phyloP scores from a whole-genome alignment of 2,113 vertebrate genomes.

The Antennarius striatus region DNA sequence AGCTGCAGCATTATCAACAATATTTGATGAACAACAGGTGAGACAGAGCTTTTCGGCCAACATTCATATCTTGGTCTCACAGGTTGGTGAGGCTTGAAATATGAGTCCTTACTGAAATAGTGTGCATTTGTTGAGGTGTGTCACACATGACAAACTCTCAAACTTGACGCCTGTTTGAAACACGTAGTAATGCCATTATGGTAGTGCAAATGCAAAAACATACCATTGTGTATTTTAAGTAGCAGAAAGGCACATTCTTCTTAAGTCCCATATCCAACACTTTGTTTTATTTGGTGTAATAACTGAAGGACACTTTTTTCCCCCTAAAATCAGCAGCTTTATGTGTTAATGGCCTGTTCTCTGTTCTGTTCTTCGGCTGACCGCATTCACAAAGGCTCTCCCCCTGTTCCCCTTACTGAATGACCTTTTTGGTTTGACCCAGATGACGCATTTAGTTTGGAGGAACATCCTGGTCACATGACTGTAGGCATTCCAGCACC shows the following conservation, averaged over 20 bases:
- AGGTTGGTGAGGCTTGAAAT: conserved; percentile 51
- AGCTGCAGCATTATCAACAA: conserved; percentile 55
- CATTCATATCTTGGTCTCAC: conserved; percentile 28
- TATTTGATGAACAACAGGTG: conserved; percentile 21
- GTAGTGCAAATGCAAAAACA: conserved; percentile 74
- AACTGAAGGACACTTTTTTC: conserved; percentile 63
- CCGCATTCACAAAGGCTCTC: conserved; percentile 54
- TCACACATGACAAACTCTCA: conserved; percentile 36
- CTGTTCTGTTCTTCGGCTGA: conserved; percentile 42
- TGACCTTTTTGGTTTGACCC: conserved; percentile 79
- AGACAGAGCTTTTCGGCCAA: conserved; percentile 37
- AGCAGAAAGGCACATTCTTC: conserved; percentile 75
- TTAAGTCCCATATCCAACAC: conserved; percentile 29
- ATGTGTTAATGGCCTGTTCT: conserved; percentile 34
- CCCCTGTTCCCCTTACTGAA: conserved; percentile 45
- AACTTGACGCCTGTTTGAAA: conserved; percentile 42
- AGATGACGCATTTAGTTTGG: conserved; percentile 78
- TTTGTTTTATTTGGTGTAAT: conserved; percentile 53
- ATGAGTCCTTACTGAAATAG: conserved; percentile 41
- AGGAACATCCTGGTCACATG: conserved; percentile 77
- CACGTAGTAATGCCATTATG: conserved; percentile 45
- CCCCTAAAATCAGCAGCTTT: conserved; percentile 60
- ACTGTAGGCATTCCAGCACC: conserved; percentile 75
- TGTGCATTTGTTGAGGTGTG: conserved; percentile 49
- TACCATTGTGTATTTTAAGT: conserved; percentile 51